Conservation (phyloP, 2,888 invertebrate genomes). For the Pecten maximus region DNA sequence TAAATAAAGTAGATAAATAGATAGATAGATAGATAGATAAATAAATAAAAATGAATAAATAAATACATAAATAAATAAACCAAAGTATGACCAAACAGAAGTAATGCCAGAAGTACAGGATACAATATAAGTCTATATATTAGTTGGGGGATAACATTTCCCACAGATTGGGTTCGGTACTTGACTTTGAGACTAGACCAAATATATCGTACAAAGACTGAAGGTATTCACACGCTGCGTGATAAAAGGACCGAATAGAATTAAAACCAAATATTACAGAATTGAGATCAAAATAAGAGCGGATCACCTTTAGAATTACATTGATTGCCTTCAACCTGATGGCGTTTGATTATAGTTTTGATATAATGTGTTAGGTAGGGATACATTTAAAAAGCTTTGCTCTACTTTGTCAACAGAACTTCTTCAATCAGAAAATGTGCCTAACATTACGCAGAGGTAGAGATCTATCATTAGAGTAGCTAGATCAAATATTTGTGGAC, state of each 20-base stretch:
- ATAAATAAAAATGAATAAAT: too few relatives aligned
- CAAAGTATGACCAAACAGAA: too few relatives aligned
- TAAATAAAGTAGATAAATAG: too few relatives aligned
- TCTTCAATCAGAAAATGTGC: conserved; percentile 55
- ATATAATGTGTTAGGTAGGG: conserved; percentile 1
- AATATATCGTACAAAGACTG: background rate
- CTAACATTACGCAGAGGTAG: background rate
- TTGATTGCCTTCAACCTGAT: background rate
- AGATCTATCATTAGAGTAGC: background rate
- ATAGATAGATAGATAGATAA: too few relatives aligned
- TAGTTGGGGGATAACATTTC: background rate
- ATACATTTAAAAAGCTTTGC: conserved; percentile 25
- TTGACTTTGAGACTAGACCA: background rate
- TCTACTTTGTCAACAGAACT: conserved; percentile 24
- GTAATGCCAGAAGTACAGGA: background rate
- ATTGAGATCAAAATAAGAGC: conserved; percentile 20
- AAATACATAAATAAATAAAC: too few relatives aligned
- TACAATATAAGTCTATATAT: background rate
- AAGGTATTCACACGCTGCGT: background rate
- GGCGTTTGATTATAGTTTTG: conserved; percentile 7
- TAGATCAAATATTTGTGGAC: background rate
- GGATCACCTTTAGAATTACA: background rate
- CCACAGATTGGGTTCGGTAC: background rate
- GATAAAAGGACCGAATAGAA: conserved; percentile 13
- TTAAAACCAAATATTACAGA: conserved; percentile 29